These are phyloP conservation scores for Echeneis naucrates DNA, from an alignment of 2,797 vertebrate species.

Conservation along the genomic window DNA sequence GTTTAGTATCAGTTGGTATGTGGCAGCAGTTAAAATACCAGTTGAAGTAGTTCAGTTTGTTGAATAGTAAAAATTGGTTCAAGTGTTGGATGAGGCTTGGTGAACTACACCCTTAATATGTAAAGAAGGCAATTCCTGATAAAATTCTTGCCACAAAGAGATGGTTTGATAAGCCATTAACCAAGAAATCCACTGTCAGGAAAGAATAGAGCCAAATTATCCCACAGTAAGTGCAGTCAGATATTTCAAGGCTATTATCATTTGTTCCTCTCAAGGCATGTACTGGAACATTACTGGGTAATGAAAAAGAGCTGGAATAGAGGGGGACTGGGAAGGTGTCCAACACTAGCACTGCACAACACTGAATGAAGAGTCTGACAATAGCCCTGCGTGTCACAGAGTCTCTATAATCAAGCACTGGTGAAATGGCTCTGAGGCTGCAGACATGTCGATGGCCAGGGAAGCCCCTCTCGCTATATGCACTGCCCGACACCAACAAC, in stretches of 20 bases:
- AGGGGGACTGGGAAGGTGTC: slow-evolving; percentile 75
- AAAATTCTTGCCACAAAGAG: slow-evolving; percentile 50
- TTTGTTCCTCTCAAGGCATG: slow-evolving; percentile 54
- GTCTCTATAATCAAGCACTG: slow-evolving; percentile 61
- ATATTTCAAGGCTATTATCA: slow-evolving; percentile 66
- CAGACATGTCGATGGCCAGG: slow-evolving; percentile 53
- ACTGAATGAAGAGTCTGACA: slow-evolving; percentile 69
- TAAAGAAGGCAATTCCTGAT: slow-evolving; percentile 13
- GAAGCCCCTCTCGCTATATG: not conserved
- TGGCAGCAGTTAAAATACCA: not conserved
- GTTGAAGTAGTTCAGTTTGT: not conserved
- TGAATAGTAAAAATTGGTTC: not conserved
- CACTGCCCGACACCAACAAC: not conserved
- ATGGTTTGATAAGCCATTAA: slow-evolving; percentile 40
- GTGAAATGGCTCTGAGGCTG: slow-evolving; percentile 45
- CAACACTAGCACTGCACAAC: slow-evolving; percentile 71
- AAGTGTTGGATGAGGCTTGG: not conserved
- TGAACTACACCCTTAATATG: slow-evolving; percentile 12
- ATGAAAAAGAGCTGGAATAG: slow-evolving; percentile 51
- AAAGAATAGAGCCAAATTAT: slow-evolving; percentile 53
- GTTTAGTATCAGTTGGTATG: not conserved
- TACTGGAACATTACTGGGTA: slow-evolving; percentile 66
- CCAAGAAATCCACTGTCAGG: slow-evolving; percentile 31
- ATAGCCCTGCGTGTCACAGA: slow-evolving; percentile 54
- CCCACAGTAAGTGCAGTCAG: slow-evolving; percentile 56